phyloP scores from a whole-genome alignment of 2,888 invertebrate genomes.

The Apantesis nais region DNA sequence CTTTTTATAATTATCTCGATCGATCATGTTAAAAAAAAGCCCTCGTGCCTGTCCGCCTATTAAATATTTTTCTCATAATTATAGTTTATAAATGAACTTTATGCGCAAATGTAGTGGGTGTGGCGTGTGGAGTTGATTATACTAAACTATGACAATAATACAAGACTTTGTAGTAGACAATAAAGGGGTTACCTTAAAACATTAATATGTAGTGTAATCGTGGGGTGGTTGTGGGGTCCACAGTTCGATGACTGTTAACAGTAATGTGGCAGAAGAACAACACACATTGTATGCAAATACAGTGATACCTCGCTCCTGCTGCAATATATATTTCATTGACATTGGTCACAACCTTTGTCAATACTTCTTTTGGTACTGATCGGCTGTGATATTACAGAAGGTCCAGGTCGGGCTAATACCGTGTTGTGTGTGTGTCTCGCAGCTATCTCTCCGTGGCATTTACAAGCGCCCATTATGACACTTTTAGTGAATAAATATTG shows the following conservation, averaged over 20 bases:
- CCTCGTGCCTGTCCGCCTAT: no score
- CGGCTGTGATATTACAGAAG: neutral
- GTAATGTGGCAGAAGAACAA: constrained; percentile 42
- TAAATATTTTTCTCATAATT: no score
- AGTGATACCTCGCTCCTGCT: constrained; percentile 34
- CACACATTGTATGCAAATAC: constrained; percentile 66
- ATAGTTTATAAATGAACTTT: no score
- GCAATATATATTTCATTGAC: neutral
- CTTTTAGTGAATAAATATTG: constrained; percentile 50
- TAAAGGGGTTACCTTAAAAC: neutral
- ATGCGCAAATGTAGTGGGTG: no score
- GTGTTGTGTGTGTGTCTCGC: neutral
- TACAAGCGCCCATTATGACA: constrained; percentile 43
- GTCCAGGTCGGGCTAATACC: neutral
- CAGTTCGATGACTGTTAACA: constrained; percentile 17
- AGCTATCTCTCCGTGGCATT: constrained; percentile 14
- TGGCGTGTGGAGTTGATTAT: no score
- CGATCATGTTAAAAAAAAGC: no score
- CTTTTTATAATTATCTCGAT: no score
- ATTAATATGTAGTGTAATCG: neutral
- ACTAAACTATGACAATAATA: no score
- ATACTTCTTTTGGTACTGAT: neutral
- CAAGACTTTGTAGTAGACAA: neutral
- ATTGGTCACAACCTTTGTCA: neutral
- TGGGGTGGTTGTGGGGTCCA: neutral